Conservation (phyloP, 2,888 invertebrate genomes). For the Pecten maximus region DNA sequence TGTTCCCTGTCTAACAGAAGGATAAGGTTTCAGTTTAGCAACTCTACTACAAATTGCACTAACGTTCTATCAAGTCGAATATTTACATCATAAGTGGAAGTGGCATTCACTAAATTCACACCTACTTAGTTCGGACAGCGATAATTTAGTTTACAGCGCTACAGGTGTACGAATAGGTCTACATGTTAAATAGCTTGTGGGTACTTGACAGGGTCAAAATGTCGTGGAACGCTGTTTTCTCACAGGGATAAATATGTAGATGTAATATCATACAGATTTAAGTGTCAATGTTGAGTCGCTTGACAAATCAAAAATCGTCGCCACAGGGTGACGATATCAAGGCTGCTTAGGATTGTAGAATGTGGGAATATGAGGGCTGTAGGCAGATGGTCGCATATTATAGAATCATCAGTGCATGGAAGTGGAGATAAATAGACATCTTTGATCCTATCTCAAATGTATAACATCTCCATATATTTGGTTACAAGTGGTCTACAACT, state of each 20-base stretch:
- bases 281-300: background rate
- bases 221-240: conserved; percentile 14
- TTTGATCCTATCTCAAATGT: conserved; percentile 22
- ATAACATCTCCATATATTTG: conserved; percentile 3
- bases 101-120: background rate
- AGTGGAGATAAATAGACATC: background rate
- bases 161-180: background rate
- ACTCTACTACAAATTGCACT: background rate
- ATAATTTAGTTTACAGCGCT: background rate
- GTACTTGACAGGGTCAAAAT: background rate
- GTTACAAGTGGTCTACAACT: background rate
- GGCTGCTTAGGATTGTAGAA: background rate
- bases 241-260: conserved; percentile 8
- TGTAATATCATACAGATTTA: conserved; percentile 2
- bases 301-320: conserved; percentile 28
- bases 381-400: conserved; percentile 13
- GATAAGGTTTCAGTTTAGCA: background rate
- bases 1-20: background rate
- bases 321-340: background rate
- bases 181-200: background rate
- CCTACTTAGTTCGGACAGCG: background rate
- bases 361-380: background rate
- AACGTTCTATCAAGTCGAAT: background rate
- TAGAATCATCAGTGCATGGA: background rate
- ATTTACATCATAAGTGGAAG: background rate